Evolutionary conservation across 2,888 invertebrate species (phyloP), one percentile per base, ranked within the genome.

Genomic region (Apamea epomidion): DNA sequence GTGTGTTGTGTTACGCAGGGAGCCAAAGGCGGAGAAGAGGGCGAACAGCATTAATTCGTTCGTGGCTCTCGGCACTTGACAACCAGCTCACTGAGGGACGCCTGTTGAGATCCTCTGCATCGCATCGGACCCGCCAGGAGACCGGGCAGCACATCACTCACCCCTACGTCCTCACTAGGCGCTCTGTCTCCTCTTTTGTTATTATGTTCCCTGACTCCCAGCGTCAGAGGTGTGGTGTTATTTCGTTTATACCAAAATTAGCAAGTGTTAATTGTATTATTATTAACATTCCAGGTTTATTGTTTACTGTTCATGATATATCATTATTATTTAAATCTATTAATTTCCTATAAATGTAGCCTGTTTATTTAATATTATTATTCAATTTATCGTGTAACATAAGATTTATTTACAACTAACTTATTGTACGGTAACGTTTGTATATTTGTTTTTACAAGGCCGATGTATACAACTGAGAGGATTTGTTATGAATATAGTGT

Each of bases 21-120:
- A 98, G 98, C 98, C 98, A 98, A 98, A 98, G 95, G 97, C 97
- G 98, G 98, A 98, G 98, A 98, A 98, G 98, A 98, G 98, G 98
- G 98, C 98, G 98, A 98, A 98, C 98, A 98, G 97, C 98, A 98
- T 98, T 98, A 98, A 97, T 96, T 98, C 98, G 96, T 98, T 97
- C 97, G 97, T 98, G 97, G 97, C 98, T 95, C 98, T 97, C 96
- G 97, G 98, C 97, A 97, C 98, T 97, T 97, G 97, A 98, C 97
- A 98, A 97, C 97, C 97, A 96, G 97, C 97, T 93, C 95, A 97
- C 95, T 97, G 96, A 97, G 96, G 96, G 94, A 94, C 94, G 95
- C 94, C 94, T 91, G 93, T 95, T 95, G 95, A 93, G 96, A 95
- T 95, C 96, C 96, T 94, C 93, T 92, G 92, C 92, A 92, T 92